phyloP scores from a whole-genome alignment of 2,797 vertebrate genomes.

The Spondyliosoma cantharus region DNA sequence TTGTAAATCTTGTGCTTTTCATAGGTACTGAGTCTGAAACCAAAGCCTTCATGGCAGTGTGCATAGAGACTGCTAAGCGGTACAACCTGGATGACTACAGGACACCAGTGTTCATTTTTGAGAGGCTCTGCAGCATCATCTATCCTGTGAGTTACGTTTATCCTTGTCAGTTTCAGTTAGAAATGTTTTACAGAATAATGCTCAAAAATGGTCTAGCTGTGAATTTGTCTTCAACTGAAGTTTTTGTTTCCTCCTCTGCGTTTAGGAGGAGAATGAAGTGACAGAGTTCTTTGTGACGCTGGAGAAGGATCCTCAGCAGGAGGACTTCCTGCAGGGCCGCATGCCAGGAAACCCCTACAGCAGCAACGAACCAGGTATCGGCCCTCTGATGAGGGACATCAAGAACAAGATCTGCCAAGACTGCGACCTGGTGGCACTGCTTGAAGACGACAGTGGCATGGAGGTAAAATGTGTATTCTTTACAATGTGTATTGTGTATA shows the following conservation, averaged over 20 bases:
- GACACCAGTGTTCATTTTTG: slow-evolving; percentile 98
- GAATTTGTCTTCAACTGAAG: neutral
- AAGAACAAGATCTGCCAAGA: slow-evolving; percentile 99
- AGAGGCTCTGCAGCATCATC: slow-evolving; percentile 98
- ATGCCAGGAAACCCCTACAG: slow-evolving; percentile 99
- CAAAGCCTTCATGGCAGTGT: slow-evolving; percentile 99
- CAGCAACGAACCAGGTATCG: slow-evolving; percentile 97
- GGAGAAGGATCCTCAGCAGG: slow-evolving; percentile 99
- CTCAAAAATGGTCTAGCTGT: neutral
- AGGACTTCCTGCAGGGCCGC: slow-evolving; percentile 97
- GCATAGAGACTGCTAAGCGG: slow-evolving; percentile 98
- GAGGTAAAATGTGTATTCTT: slow-evolving; percentile 84
- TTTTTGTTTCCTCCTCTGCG: slow-evolving; percentile 20
- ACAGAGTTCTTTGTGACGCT: slow-evolving; percentile 99
- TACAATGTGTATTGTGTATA: no score
- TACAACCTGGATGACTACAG: slow-evolving; percentile 98
- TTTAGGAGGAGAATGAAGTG: slow-evolving; percentile 98
- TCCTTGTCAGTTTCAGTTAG: neutral
- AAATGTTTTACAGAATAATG: neutral
- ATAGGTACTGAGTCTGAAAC: slow-evolving; percentile 98
- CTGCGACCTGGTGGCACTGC: slow-evolving; percentile 97
- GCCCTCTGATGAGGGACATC: slow-evolving; percentile 98
- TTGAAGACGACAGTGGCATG: slow-evolving; percentile 99
- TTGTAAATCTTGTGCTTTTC: slow-evolving; percentile 30
- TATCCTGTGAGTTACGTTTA: slow-evolving; percentile 90